Conservation (phyloP, 2,113 vertebrate species). For the Theropithecus gelada region DNA sequence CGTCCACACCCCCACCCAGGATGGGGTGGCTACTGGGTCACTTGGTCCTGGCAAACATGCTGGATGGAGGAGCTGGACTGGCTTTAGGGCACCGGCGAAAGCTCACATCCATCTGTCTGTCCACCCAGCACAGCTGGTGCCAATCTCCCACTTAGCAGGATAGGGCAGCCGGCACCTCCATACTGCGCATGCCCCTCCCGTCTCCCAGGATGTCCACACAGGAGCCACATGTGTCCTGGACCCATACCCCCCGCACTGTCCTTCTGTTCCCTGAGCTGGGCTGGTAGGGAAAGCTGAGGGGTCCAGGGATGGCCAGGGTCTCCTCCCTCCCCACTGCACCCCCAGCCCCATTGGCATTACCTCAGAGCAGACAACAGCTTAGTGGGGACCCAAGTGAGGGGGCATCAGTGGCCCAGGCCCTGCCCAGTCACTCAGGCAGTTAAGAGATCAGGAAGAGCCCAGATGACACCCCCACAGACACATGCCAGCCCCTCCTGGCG, state of each 20-base stretch:
- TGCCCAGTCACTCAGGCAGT: background rate
- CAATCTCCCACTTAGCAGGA: slow-evolving; percentile 4
- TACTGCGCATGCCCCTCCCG: background rate
- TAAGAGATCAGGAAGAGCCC: background rate
- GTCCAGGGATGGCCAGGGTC: background rate
- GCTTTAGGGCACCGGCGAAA: background rate
- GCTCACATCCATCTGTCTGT: slow-evolving; percentile 27
- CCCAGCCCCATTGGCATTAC: background rate
- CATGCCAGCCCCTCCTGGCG: background rate
- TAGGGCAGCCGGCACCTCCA: background rate
- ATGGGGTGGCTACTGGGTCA: background rate
- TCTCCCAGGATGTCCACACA: background rate
- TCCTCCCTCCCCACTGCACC: background rate
- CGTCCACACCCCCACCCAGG: background rate
- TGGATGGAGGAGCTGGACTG: background rate
- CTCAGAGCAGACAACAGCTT: background rate
- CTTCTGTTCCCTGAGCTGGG: background rate
- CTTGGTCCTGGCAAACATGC: slow-evolving; percentile 23
- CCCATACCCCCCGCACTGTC: fast-evolving
- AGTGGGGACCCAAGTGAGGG: background rate
- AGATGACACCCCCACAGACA: background rate
- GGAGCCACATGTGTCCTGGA: too few relatives aligned
- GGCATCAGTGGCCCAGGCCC: background rate
- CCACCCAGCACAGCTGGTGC: slow-evolving; percentile 25
- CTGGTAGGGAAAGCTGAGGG: background rate